Evolutionary conservation across 2,113 vertebrate genomes (phyloP).

Genomic region (Rhipidura dahli): DNA sequence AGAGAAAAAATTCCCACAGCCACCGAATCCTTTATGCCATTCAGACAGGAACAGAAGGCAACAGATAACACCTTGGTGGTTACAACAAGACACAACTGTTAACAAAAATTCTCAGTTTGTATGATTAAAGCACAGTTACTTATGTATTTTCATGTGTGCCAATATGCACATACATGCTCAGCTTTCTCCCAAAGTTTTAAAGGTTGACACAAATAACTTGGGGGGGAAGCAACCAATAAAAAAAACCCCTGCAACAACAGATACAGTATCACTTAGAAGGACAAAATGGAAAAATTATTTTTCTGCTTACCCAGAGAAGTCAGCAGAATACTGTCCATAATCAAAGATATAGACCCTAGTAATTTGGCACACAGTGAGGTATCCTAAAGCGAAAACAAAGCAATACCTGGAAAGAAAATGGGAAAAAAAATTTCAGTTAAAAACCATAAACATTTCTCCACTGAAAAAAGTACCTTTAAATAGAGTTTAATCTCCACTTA

Average conservation of each 20-base stretch:
- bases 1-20: neutral
- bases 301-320: constrained; percentile 95
- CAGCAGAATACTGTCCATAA: constrained; percentile 97
- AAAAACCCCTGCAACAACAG: neutral
- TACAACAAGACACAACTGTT: neutral
- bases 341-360: constrained; percentile 97
- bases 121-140: neutral
- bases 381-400: constrained; percentile 94
- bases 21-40: neutral
- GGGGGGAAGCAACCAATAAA: neutral
- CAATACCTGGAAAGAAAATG: constrained; percentile 84
- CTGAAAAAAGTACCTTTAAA: neutral
- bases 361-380: constrained; percentile 96
- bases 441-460: neutral
- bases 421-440: neutral
- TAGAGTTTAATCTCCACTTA: neutral
- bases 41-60: neutral
- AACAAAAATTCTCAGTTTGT: neutral
- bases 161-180: accelerated
- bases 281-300: neutral
- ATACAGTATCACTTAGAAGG: neutral
- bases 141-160: neutral
- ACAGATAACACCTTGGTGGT: neutral
- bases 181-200: neutral
- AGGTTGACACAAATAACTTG: neutral